These are phyloP conservation scores for Epicampocera succincta DNA, from an alignment of 2,888 invertebrate genomes.

Conservation along the genomic window DNA sequence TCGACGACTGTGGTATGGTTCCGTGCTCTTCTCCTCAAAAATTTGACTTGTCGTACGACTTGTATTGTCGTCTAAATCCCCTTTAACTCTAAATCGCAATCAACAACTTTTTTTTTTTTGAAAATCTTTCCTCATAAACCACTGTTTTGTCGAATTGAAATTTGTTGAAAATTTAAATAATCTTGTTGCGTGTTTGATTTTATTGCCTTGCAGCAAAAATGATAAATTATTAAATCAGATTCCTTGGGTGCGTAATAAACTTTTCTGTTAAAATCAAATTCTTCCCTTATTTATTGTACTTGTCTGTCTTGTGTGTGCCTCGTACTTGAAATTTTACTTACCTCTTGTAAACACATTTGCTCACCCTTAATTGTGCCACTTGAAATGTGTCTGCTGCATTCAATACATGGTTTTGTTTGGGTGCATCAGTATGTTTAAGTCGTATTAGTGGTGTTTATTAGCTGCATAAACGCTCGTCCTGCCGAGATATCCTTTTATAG, in stretches of 20 bases:
- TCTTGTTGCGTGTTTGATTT: slow-evolving; percentile 74
- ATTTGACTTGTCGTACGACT: too few species aligned
- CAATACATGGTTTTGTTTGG: slow-evolving; percentile 7
- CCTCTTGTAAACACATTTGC: slow-evolving; percentile 39
- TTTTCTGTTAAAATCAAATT: slow-evolving; percentile 37
- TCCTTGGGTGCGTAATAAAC: slow-evolving; percentile 68
- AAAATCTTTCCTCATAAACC: background rate
- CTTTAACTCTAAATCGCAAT: too few species aligned
- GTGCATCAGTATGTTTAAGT: slow-evolving; percentile 38
- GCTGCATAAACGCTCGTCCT: slow-evolving; percentile 44
- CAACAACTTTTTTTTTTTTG: too few species aligned
- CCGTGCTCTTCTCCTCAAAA: too few species aligned
- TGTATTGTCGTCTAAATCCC: too few species aligned
- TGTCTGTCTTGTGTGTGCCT: slow-evolving; percentile 24
- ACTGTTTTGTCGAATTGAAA: slow-evolving; percentile 8
- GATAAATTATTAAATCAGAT: slow-evolving; percentile 81
- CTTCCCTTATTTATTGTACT: slow-evolving; percentile 49
- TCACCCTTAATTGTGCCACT: slow-evolving; percentile 54
- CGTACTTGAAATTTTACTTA: slow-evolving; percentile 32
- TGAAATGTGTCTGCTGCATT: slow-evolving; percentile 19
- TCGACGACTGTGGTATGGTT: too few species aligned
- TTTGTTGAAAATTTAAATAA: slow-evolving; percentile 77
- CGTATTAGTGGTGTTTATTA: slow-evolving; percentile 65
- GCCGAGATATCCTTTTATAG: slow-evolving; percentile 43
- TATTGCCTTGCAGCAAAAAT: slow-evolving; percentile 78